Evolutionary conservation across 2,797 vertebrate species (phyloP).

Genomic region (Uromys caudimaculatus): DNA sequence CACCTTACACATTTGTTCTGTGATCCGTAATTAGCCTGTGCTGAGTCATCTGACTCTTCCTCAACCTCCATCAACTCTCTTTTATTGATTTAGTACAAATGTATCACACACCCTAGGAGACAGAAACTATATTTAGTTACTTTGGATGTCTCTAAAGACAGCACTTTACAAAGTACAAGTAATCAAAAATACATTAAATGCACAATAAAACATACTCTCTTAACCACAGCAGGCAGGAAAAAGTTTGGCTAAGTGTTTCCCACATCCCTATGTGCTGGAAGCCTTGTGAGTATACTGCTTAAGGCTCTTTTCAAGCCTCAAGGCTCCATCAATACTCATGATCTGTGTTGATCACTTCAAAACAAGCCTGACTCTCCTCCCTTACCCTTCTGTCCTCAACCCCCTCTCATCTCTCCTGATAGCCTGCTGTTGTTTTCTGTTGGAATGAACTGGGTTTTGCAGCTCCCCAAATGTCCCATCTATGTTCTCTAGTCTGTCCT

Average conservation of each 20-base stretch:
- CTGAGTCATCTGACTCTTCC: not conserved
- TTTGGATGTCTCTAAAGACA: not conserved
- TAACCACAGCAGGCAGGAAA: not conserved
- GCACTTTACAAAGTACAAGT: not conserved
- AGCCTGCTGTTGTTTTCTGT: not conserved
- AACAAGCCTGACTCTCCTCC: not conserved
- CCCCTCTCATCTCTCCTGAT: not conserved
- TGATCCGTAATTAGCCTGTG: not conserved
- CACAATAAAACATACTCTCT: not conserved
- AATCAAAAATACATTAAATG: slow-evolving; percentile 11
- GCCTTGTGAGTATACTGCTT: not conserved
- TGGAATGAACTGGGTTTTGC: not conserved
- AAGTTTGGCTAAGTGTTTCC: not conserved
- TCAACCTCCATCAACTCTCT: not conserved
- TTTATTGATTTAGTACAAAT: not conserved
- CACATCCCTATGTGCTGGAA: not conserved
- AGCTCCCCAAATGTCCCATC: not conserved
- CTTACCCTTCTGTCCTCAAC: not conserved
- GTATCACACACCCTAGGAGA: not conserved
- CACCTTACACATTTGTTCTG: not conserved
- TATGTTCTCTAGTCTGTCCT: not conserved
- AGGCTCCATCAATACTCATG: not conserved
- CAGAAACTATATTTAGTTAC: not conserved
- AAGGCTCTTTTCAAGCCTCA: not conserved
- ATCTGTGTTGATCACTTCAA: not conserved